phyloP scores from a whole-genome alignment of 2,113 vertebrate species.

The Microtus oregoni region DNA sequence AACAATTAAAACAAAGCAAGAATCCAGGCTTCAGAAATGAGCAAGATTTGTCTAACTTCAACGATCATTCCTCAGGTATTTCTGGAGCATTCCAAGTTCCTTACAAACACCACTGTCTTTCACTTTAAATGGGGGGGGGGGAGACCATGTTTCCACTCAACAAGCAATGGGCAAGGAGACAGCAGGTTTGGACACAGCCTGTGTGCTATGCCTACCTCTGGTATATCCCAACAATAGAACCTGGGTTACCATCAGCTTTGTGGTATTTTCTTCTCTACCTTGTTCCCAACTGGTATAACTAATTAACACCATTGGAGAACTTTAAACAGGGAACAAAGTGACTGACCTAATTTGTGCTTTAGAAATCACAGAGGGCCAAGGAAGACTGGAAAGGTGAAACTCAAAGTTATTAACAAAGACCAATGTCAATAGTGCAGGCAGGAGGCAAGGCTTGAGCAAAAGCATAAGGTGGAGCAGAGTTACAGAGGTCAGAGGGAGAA shows the following conservation, averaged over 20 bases:
- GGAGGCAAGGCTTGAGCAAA: background rate
- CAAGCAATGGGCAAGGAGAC: background rate
- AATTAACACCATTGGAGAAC: background rate
- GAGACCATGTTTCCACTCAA: background rate
- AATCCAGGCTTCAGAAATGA: slow-evolving; percentile 6
- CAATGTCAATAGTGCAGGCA: background rate
- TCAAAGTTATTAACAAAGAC: background rate
- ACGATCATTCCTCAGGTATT: background rate
- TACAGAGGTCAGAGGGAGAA: background rate
- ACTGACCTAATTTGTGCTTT: background rate
- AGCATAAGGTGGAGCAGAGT: background rate
- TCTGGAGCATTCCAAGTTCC: slow-evolving; percentile 40
- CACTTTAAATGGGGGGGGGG: background rate
- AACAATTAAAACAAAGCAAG: background rate
- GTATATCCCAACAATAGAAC: background rate
- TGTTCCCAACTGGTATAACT: background rate
- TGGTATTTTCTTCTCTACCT: background rate
- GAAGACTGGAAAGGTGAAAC: background rate
- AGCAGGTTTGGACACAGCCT: background rate
- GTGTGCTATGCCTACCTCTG: background rate
- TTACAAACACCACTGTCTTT: background rate
- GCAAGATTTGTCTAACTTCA: slow-evolving; percentile 9
- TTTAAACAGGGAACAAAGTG: background rate
- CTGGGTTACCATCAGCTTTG: background rate
- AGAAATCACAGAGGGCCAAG: background rate